Conservation (phyloP, 2,888 invertebrate genomes). For the Dryobota labecula region DNA sequence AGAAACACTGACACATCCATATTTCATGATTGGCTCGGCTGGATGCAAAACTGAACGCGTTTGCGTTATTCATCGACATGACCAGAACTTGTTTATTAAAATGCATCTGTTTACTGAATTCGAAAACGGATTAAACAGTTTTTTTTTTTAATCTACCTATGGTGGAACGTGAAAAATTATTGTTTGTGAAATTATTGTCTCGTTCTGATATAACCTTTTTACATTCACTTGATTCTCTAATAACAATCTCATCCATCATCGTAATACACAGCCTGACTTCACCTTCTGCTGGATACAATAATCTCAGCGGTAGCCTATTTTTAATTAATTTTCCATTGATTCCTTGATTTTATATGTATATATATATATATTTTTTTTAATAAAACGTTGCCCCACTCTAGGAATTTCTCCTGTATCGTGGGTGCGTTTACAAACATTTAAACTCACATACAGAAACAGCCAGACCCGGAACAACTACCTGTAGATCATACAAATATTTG, state of each 20-base stretch:
- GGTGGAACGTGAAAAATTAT: background rate
- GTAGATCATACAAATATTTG: too few relatives aligned
- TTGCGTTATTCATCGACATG: slow-evolving; percentile 34
- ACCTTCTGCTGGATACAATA: background rate
- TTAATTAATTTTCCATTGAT: background rate
- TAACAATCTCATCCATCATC: too few relatives aligned
- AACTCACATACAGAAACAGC: too few relatives aligned
- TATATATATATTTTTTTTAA: too few relatives aligned
- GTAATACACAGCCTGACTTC: background rate
- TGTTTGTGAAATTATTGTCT: too few relatives aligned
- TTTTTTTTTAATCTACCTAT: background rate
- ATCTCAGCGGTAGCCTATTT: background rate
- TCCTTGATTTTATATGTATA: too few relatives aligned
- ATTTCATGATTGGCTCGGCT: slow-evolving; percentile 31
- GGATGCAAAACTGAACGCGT: slow-evolving; percentile 13
- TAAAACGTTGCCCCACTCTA: too few relatives aligned
- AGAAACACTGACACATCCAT: slow-evolving; percentile 31
- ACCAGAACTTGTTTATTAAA: slow-evolving; percentile 15
- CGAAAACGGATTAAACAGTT: background rate
- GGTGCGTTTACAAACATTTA: too few relatives aligned
- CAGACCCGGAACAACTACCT: too few relatives aligned
- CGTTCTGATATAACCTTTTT: too few relatives aligned
- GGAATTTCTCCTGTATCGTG: too few relatives aligned
- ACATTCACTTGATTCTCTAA: too few relatives aligned
- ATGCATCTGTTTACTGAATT: slow-evolving; percentile 5